phyloP scores from a whole-genome alignment of 2,888 invertebrate genomes.

The Eugnorisma glareosa region DNA sequence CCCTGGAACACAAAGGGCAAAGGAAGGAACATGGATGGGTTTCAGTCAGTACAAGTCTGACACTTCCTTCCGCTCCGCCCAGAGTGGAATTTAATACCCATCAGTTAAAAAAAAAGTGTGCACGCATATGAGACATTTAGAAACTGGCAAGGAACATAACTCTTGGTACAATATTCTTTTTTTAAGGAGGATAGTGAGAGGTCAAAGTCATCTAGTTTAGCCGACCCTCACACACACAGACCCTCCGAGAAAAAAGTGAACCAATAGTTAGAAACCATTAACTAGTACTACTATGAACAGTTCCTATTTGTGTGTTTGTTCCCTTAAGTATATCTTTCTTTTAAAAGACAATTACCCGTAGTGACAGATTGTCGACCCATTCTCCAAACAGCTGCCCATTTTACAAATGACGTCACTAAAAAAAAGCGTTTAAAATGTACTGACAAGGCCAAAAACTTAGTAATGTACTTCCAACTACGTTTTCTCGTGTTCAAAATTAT shows the following conservation, averaged over 20 bases:
- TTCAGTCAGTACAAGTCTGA: too few relatives aligned
- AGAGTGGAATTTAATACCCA: too few relatives aligned
- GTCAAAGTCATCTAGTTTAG: neutral
- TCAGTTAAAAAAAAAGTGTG: too few relatives aligned
- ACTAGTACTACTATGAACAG: too few relatives aligned
- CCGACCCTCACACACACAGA: neutral
- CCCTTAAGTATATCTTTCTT: neutral
- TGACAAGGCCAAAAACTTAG: neutral
- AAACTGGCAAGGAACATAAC: neutral
- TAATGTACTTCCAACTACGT: neutral
- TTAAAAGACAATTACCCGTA: conserved; percentile 11
- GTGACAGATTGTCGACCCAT: conserved; percentile 36
- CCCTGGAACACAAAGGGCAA: too few relatives aligned
- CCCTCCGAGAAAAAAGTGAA: neutral
- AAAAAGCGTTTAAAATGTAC: conserved; percentile 16
- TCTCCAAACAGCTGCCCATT: conserved; percentile 18
- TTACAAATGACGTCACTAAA: conserved; percentile 14
- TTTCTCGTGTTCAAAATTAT: neutral
- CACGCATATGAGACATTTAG: neutral
- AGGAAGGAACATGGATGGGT: too few relatives aligned
- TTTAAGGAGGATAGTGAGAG: neutral
- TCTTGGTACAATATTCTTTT: neutral
- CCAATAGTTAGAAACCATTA: neutral
- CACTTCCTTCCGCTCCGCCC: too few relatives aligned
- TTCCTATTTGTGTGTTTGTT: neutral